Evolutionary conservation across 2,797 vertebrate genomes (phyloP), one percentile per base, ranked within the genome.

Genomic region (Margarornis squamiger): DNA sequence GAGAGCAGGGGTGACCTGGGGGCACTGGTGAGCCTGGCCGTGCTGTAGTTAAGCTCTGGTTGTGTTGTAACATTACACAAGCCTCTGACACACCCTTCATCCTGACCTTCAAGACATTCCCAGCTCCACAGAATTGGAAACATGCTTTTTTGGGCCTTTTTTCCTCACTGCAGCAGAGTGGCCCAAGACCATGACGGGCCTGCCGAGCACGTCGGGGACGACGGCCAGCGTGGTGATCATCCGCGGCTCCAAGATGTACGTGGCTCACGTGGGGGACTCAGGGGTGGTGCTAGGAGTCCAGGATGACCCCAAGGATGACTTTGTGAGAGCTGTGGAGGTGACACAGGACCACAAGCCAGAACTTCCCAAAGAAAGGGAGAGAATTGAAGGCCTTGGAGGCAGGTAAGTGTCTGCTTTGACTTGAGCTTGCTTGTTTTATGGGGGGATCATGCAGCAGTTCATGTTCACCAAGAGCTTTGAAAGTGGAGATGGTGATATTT

Each of bases 301-400:
- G 92, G 99, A 99, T n/a, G 98, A 99, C 88, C 98, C 98, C 23
- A 98, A 98, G 26, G 98, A 98, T 2, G 98, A 99, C 36, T 98
- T 98, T 54, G 95, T 99, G 83, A 98, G 98, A 97, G 99, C 99
- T 19, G 98, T 99, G 95, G 99, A 99, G 96, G 98, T 99, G 91
- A 99, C 99, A 2, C 99, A 99, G 94, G 99, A 99, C 94, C 99
- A 99, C 97, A 99, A 99, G 55, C 99, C 99, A 1, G 99, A 99
- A 62, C 98, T 99, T 12, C 99, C 99, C 22, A 98, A 98, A 92
- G 99, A 99, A 96, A 98, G 98, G 96, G 98, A 99, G 95, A 98
- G 99, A 65, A 99, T 99, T 6, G 99, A 99, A 98, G 99, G 99
- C 34, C 98, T 99, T 23, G 99, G 99, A 68, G 99, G 99, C 86